Percentiles rank a stretch among this genome's conserved stretches.
Evolutionary conservation across 2,888 invertebrate genomes (phyloP).

Genomic region (Alitta virens): DNA sequence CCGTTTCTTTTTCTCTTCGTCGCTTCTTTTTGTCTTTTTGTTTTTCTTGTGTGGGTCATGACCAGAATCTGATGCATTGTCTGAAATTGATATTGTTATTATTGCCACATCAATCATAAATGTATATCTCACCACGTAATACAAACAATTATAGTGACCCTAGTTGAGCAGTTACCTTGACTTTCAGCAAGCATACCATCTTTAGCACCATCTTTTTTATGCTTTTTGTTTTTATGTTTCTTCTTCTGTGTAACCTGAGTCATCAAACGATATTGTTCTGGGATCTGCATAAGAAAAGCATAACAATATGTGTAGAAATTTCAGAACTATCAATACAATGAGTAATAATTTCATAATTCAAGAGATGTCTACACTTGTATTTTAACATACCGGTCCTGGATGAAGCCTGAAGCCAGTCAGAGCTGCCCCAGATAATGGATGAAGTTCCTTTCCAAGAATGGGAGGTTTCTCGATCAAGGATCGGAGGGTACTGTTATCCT

Average conservation of each 20-base stretch:
- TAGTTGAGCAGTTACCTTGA: conserved; percentile 41
- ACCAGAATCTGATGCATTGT: conserved; percentile 30
- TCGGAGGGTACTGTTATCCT: conserved; percentile 78
- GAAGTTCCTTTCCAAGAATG: conserved; percentile 84
- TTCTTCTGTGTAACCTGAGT: conserved; percentile 88
- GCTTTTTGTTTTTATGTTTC: conserved; percentile 94
- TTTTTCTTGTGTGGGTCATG: conserved; percentile 33
- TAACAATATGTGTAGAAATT: too few relatives aligned
- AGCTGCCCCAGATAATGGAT: conserved; percentile 82
- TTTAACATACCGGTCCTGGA: conserved; percentile 78
- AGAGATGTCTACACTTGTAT: too few relatives aligned
- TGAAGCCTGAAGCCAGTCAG: conserved; percentile 90
- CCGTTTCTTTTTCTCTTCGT: conserved; percentile 65
- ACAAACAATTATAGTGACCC: not conserved
- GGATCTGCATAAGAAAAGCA: conserved; percentile 59
- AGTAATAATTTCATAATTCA: too few relatives aligned
- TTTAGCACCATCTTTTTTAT: conserved; percentile 60
- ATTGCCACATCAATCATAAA: not conserved
- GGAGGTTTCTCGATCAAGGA: conserved; percentile 91
- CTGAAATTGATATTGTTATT: conserved; percentile 17
- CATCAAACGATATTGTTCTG: conserved; percentile 91
- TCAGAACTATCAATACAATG: too few relatives aligned
- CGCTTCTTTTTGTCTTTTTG: conserved; percentile 36
- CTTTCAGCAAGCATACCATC: conserved; percentile 43
- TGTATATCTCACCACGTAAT: too few relatives aligned